Percentiles rank a stretch among this genome's conserved stretches.
phyloP scores from a whole-genome alignment of 1,140 invertebrate genomes.

The Trachymyrmex septentrionalis region DNA sequence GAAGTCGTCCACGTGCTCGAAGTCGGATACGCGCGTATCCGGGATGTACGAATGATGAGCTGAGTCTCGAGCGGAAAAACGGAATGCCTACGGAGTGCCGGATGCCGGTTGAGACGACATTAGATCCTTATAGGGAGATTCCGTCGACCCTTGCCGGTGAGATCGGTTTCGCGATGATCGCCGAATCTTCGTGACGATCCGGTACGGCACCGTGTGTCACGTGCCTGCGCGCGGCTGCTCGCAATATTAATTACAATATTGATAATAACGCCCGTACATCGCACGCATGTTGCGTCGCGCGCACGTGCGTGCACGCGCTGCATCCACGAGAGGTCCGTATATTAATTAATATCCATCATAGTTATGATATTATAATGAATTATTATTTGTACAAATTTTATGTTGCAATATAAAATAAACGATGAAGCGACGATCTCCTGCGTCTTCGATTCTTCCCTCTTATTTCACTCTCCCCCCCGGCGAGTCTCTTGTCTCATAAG shows the following conservation, averaged over 20 bases:
- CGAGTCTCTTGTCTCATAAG: too few relatives aligned
- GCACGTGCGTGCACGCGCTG: slow-evolving; percentile 46
- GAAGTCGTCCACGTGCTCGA: slow-evolving; percentile 34
- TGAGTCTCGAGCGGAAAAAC: neutral
- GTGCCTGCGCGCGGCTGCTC: slow-evolving; percentile 27
- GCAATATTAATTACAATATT: slow-evolving; percentile 64
- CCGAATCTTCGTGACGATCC: slow-evolving; percentile 29
- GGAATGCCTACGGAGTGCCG: slow-evolving; percentile 47
- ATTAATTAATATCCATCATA: slow-evolving; percentile 80
- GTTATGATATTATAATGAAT: slow-evolving; percentile 79
- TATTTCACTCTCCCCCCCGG: too few relatives aligned
- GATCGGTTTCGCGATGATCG: slow-evolving; percentile 24
- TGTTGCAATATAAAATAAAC: slow-evolving; percentile 86
- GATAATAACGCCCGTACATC: slow-evolving; percentile 14
- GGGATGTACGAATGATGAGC: neutral
- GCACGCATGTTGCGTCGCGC: neutral
- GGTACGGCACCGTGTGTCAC: slow-evolving; percentile 22
- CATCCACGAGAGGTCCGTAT: slow-evolving; percentile 70
- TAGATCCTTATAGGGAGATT: slow-evolving; percentile 2
- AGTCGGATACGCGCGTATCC: neutral
- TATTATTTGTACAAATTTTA: slow-evolving; percentile 87
- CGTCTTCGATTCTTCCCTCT: neutral
- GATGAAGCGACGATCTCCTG: slow-evolving; percentile 80
- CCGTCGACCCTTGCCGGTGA: neutral
- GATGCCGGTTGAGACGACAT: slow-evolving; percentile 28